Percentiles rank a stretch among this genome's conserved stretches.
Conservation (phyloP, 2,888 invertebrate genomes). For the Pyrgus malvae region DNA sequence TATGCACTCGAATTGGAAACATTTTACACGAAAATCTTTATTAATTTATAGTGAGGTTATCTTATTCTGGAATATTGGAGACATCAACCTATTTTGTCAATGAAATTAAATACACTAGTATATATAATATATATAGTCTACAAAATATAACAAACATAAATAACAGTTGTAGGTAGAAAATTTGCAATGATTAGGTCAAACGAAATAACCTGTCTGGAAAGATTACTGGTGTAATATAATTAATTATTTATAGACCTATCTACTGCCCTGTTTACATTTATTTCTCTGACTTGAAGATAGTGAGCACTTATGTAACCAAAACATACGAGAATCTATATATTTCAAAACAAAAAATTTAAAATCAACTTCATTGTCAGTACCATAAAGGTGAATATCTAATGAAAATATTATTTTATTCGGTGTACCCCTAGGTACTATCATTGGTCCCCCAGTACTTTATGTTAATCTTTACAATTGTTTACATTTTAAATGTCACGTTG, state of each 20-base stretch:
- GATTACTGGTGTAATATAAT: conserved; percentile 14
- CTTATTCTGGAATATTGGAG: no score
- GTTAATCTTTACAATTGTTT: background rate
- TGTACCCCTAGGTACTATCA: background rate
- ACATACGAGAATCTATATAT: background rate
- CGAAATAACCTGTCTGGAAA: conserved; percentile 14
- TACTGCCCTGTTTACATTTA: conserved; percentile 12
- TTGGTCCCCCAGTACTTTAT: background rate
- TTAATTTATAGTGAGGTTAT: no score
- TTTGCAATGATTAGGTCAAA: conserved; percentile 11
- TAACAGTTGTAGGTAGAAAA: background rate
- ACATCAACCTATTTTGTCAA: no score
- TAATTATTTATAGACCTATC: conserved; percentile 18
- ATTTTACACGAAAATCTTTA: no score
- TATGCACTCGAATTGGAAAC: no score
- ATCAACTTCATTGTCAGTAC: background rate
- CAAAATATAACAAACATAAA: no score
- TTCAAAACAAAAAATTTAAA: background rate
- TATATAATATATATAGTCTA: no score
- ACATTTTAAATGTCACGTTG: background rate
- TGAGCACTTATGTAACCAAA: background rate
- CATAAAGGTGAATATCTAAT: background rate
- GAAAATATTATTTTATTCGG: background rate
- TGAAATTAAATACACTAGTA: no score
- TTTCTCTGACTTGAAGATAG: conserved; percentile 11